Conservation (phyloP, 2,888 invertebrate genomes). For the Drosophila subquinaria region DNA sequence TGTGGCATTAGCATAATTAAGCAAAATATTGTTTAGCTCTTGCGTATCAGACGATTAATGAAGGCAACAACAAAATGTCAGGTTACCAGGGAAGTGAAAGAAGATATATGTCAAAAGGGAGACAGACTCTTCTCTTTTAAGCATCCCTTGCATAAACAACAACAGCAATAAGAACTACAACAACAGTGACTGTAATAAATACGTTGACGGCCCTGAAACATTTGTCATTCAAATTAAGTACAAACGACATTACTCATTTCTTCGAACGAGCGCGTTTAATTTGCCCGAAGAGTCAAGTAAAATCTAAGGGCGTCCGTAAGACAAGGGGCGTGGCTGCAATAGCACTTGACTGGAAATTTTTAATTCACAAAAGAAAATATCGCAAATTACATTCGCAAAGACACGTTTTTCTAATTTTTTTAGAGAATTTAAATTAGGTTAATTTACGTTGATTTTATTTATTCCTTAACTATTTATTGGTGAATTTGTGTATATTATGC, state of each 20-base stretch:
- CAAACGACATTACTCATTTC: conserved; percentile 72
- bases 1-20: conserved; percentile 53
- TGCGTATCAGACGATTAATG: conserved; percentile 26
- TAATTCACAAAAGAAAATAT: conserved; percentile 21
- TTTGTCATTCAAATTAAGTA: conserved; percentile 78
- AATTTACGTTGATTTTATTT: conserved; percentile 40
- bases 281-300: conserved; percentile 6
- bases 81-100: conserved; percentile 8
- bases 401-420: not conserved
- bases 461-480: not conserved
- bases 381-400: conserved; percentile 28
- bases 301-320: not conserved
- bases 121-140: not conserved
- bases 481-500: not conserved
- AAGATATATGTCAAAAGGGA: conserved; percentile 18
- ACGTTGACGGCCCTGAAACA: conserved; percentile 64
- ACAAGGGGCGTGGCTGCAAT: conserved; percentile 10
- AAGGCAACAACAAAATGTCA: conserved; percentile 38
- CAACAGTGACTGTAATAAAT: conserved; percentile 64
- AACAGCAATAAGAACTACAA: not conserved
- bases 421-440: conserved; percentile 54
- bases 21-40: conserved; percentile 55
- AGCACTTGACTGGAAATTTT: conserved; percentile 9
- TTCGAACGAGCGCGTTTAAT: conserved; percentile 34
- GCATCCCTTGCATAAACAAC: conserved; percentile 8